A percentile compares a stretch with the other conserved stretches of the same genome.
Evolutionary conservation across 2,797 vertebrate genomes (phyloP).

Genomic region (Pipistrellus pygmaeus): DNA sequence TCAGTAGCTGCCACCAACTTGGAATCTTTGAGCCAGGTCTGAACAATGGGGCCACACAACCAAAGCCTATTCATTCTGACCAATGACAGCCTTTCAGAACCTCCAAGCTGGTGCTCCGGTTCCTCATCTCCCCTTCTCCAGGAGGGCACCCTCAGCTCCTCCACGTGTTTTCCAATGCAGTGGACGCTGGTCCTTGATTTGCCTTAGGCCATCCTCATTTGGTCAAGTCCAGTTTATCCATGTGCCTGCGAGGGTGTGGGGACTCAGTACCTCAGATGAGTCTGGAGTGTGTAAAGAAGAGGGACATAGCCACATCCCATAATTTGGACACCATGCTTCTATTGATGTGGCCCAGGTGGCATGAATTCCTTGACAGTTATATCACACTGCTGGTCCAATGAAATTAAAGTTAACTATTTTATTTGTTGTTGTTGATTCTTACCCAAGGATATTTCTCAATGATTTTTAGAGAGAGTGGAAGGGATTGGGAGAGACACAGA

Average conservation of each 20-base stretch:
- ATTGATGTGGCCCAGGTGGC: neutral
- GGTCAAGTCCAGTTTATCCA: neutral
- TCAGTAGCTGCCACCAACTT: neutral
- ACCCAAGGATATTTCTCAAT: no score
- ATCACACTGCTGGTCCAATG: neutral
- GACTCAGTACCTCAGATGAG: neutral
- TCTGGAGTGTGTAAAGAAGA: neutral
- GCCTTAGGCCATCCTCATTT: neutral
- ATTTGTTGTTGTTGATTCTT: no score
- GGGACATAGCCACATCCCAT: neutral
- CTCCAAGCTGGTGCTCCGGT: neutral
- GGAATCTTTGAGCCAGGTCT: neutral
- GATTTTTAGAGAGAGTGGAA: no score
- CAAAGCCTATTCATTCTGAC: neutral
- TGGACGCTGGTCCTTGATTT: neutral
- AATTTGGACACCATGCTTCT: neutral
- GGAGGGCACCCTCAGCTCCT: neutral
- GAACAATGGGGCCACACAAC: neutral
- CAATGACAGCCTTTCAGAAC: neutral
- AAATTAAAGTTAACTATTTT: neutral
- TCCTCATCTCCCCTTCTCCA: fast-evolving
- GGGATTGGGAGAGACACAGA: no score
- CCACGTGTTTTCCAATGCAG: neutral
- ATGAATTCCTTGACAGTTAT: neutral
- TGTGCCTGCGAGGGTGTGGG: neutral